Conservation (phyloP, 1,140 invertebrate genomes). For the Vollenhovia emeryi region DNA sequence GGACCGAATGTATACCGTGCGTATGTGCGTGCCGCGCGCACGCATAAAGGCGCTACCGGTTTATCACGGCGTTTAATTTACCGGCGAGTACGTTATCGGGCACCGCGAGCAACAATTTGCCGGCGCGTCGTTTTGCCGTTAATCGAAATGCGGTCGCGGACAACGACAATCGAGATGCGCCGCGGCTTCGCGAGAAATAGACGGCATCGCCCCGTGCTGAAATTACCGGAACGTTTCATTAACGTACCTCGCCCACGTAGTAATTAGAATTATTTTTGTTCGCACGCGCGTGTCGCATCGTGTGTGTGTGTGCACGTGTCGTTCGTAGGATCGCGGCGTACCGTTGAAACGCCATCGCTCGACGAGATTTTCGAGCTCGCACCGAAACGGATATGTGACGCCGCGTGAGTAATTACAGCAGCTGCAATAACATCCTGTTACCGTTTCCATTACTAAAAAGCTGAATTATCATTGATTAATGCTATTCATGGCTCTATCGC, state of each 20-base stretch:
- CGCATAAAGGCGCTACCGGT: conserved; percentile 63
- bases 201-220: background rate
- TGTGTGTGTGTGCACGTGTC: background rate
- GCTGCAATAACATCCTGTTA: conserved; percentile 19
- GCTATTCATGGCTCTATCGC: background rate
- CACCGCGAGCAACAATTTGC: conserved; percentile 70
- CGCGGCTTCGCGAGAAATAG: background rate
- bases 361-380: conserved; percentile 41
- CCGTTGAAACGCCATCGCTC: conserved; percentile 7
- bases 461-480: conserved; percentile 43
- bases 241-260: conserved; percentile 24
- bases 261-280: conserved; percentile 49
- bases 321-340: background rate
- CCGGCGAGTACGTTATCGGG: conserved; percentile 61
- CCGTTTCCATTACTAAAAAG: background rate
- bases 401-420: conserved; percentile 22
- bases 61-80: conserved; percentile 73
- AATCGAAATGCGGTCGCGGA: conserved; percentile 70
- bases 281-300: background rate
- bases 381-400: conserved; percentile 31
- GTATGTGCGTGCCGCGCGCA: background rate
- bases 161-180: conserved; percentile 42
- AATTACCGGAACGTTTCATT: conserved; percentile 47
- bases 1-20: background rate
- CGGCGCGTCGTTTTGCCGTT: conserved; percentile 58